phyloP scores from a whole-genome alignment of 2,113 vertebrate species.

The Columba livia region DNA sequence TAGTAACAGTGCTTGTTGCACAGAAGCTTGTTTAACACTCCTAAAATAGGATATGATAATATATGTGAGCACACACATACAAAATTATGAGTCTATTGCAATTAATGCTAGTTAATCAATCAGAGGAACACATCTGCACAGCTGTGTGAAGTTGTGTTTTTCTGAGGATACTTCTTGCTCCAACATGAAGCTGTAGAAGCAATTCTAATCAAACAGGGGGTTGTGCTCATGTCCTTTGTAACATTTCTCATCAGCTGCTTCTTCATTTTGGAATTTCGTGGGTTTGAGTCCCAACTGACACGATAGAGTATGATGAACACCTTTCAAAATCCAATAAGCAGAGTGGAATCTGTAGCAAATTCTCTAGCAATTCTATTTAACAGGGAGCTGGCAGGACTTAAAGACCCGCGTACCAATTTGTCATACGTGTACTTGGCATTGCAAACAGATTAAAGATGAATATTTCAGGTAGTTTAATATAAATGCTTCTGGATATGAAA shows the following conservation, averaged over 20 bases:
- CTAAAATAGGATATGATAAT: not conserved
- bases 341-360: not conserved
- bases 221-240: not conserved
- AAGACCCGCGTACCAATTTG: not conserved
- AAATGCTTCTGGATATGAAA: not conserved
- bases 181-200: not conserved
- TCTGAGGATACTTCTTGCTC: not conserved
- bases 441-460: not conserved
- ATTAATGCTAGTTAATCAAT: not conserved
- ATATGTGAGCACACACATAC: not conserved
- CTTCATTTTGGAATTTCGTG: not conserved
- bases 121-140: not conserved
- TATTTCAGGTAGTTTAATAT: not conserved
- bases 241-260: not conserved
- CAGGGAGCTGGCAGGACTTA: not conserved
- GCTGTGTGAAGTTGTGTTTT: not conserved
- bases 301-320: accelerated
- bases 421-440: not conserved
- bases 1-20: not conserved
- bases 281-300: not conserved
- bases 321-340: not conserved
- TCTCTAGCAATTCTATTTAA: not conserved
- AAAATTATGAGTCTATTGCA: not conserved
- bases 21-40: not conserved
- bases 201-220: not conserved